These are phyloP conservation scores for Campoletis raptor DNA, from an alignment of 2,888 invertebrate species.

Conservation along the genomic window DNA sequence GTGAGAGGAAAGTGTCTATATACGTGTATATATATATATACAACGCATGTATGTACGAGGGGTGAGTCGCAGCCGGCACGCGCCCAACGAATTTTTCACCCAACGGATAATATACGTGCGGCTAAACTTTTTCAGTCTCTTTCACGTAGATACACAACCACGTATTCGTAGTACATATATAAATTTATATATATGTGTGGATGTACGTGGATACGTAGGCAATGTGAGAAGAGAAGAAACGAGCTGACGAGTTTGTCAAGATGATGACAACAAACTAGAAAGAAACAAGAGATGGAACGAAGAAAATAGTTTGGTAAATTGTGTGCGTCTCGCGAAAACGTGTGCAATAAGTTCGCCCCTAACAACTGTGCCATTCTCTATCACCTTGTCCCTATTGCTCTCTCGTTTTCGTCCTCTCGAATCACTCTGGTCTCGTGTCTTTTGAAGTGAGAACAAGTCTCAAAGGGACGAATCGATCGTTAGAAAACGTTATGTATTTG, in stretches of 20 bases:
- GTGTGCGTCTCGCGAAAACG: constrained; percentile 48
- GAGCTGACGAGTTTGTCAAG: constrained; percentile 59
- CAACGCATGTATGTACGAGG: constrained; percentile 69
- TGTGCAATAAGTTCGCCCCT: constrained; percentile 44
- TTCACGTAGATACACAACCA: constrained; percentile 35
- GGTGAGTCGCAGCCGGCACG: constrained; percentile 81
- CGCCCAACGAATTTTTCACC: constrained; percentile 82
- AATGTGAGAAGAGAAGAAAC: constrained; percentile 54
- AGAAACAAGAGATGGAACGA: constrained; percentile 49
- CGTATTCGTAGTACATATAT: neutral
- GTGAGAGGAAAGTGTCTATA: constrained; percentile 21
- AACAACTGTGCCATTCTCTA: constrained; percentile 40
- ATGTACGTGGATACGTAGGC: neutral
- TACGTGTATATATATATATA: constrained; percentile 24
- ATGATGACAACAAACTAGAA: constrained; percentile 27
- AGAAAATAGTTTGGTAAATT: constrained; percentile 40
- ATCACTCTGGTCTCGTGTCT: constrained; percentile 43
- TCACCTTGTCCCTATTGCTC: neutral
- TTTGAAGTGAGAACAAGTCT: constrained; percentile 38
- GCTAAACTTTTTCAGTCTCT: constrained; percentile 69
- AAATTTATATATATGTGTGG: neutral
- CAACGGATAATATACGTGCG: constrained; percentile 74
- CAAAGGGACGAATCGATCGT: constrained; percentile 51
- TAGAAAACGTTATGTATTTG: constrained; percentile 57
- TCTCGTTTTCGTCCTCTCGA: constrained; percentile 7